Evolutionary conservation across 2,888 invertebrate species (phyloP).

Genomic region (Eueremaeus valkanovi): DNA sequence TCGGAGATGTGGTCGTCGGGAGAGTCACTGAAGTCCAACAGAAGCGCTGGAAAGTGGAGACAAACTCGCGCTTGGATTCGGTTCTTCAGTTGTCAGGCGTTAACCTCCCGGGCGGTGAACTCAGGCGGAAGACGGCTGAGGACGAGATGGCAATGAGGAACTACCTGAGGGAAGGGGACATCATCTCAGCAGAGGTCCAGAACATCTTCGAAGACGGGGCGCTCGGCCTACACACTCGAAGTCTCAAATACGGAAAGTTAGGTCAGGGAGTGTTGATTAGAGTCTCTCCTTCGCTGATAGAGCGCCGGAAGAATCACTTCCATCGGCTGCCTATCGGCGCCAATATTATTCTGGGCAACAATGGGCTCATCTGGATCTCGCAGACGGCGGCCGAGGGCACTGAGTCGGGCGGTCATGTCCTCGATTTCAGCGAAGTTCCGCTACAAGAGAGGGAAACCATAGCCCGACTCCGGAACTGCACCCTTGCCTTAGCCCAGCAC

Average conservation of each 20-base stretch:
- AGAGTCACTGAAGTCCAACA: conserved; percentile 82
- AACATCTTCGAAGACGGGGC: conserved; percentile 86
- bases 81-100: conserved; percentile 83
- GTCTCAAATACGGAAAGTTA: conserved; percentile 92
- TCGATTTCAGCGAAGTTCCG: conserved; percentile 70
- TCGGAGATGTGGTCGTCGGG: conserved; percentile 95
- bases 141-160: conserved; percentile 97
- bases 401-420: conserved; percentile 66
- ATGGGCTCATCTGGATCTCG: conserved; percentile 92
- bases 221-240: conserved; percentile 87
- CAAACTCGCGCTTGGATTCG: conserved; percentile 80
- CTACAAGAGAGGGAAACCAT: conserved; percentile 76
- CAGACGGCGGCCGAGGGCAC: conserved; percentile 62
- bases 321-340: conserved; percentile 88
- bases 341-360: conserved; percentile 88
- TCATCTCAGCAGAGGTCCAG: conserved; percentile 87
- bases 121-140: conserved; percentile 85
- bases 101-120: conserved; percentile 90
- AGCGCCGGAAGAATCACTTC: conserved; percentile 90
- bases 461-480: conserved; percentile 80
- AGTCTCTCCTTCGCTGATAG: conserved; percentile 86
- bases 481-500: conserved; percentile 75
- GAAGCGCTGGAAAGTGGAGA: conserved; percentile 90
- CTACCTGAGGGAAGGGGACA: conserved; percentile 87
- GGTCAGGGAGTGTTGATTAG: conserved; percentile 82